A percentile compares a stretch with the other conserved stretches of the same genome.
Evolutionary conservation across 1,140 invertebrate species (phyloP).

Genomic region (Pygmarrhopalites habei): DNA sequence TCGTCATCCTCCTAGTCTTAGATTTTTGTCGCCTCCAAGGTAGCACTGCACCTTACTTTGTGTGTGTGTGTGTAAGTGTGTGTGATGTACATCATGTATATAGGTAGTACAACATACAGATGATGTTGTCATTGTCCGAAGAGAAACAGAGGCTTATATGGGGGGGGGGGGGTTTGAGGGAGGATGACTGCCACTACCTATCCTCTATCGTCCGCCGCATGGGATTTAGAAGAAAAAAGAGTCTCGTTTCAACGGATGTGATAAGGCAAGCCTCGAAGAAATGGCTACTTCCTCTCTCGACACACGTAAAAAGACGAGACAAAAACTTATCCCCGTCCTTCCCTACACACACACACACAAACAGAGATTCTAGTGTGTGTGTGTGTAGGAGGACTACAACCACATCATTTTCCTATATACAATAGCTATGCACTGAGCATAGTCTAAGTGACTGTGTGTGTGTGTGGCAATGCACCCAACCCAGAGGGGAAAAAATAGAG

Average conservation of each 20-base stretch:
- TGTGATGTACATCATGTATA: no score
- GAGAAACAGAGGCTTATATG: no score
- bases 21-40: background rate
- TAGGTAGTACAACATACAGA: no score
- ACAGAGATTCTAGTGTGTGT: background rate
- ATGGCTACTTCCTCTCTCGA: background rate
- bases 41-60: background rate
- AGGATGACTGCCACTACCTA: no score
- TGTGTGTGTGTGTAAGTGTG: no score
- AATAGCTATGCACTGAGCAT: no score
- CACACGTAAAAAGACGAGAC: background rate
- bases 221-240: conserved; percentile 9
- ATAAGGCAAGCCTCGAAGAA: background rate
- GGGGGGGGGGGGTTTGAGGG: no score
- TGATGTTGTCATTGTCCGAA: no score
- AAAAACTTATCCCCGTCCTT: background rate
- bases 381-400: background rate
- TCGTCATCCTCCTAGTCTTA: background rate
- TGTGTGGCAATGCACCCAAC: no score
- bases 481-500: background rate
- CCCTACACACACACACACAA: background rate
- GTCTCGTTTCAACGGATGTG: conserved; percentile 9
- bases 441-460: no score
- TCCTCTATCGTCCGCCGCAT: conserved; percentile 2
- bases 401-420: no score